Base-by-base conservation (phyloP, 2,888 invertebrate genomes). In the Scrobipalpa costella region DNA sequence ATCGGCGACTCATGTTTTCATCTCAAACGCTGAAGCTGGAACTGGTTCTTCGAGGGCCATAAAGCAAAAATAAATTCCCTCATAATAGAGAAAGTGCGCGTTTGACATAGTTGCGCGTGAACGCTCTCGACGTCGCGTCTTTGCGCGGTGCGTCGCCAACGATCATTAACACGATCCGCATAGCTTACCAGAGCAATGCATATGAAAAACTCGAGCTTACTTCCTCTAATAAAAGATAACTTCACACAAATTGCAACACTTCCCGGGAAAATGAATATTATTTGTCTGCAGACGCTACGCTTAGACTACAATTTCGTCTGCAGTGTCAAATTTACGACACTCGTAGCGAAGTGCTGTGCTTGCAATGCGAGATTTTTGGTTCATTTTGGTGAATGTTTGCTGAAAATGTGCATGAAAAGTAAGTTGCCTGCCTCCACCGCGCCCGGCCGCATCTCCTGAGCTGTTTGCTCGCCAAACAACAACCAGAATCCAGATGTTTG, bases 61-160 rank as follows among this genome's bases (percentile, higher is more conserved):
- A 58, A 64, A 64, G 57, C 19, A 57, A 61, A 57, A 49, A 17
- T 57, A 44, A 58, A 62, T 64, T 64, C 61, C 68, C 66, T 69
- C 66, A 63, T 69, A 71, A 67, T 66, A 70, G 84, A 81, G 84
- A 84, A 84, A 84, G 84, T 83, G 69, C 71, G 75, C 72, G 76
- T 74, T 76, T 80, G 80, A 73, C 78, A 79, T 79, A 74, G 75
- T 71, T 71, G 75, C 76, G 79, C 74, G 77, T 75, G 76, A 77
- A 73, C 70, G 65, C 60, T 33, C 60, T 33, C 60, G 33, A 44
- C 27, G 21, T 8, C 57, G 38, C 36, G 40, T 6, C 57, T 50
- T n/a, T 58, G 61, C 62, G 58, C 57, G 57, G 19, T 58, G 61
- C 62, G 58, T 50, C 57, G 57, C 47, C 47, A 34, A 36, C 36